Percentiles rank a stretch among this genome's conserved stretches.
These are phyloP conservation scores for Vidua macroura DNA, from an alignment of 2,113 vertebrate genomes.

Conservation along the genomic window DNA sequence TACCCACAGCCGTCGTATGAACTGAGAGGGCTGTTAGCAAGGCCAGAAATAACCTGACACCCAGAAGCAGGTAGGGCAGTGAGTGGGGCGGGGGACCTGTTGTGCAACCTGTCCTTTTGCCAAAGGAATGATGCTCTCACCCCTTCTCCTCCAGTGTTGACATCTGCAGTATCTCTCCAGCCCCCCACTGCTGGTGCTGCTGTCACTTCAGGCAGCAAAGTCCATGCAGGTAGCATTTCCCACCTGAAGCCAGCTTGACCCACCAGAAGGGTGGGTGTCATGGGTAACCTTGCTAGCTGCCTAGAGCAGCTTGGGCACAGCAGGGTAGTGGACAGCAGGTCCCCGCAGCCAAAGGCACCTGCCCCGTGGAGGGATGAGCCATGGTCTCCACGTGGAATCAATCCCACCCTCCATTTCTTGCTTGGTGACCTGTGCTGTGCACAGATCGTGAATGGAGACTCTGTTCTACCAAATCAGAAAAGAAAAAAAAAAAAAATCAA, in stretches of 20 bases:
- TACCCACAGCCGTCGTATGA: neutral
- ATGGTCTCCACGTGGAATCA: rapidly evolving
- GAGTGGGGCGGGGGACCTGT: neutral
- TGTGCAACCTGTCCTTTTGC: neutral
- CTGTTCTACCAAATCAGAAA: neutral
- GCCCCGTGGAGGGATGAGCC: rapidly evolving
- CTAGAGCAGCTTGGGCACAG: rapidly evolving
- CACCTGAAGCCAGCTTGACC: neutral
- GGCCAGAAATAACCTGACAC: neutral
- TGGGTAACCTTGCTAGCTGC: neutral
- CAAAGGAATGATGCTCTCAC: neutral
- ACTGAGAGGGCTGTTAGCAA: neutral
- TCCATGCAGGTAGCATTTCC: neutral
- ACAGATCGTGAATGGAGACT: neutral
- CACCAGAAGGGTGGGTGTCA: neutral
- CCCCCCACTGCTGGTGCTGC: neutral
- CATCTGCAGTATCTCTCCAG: neutral
- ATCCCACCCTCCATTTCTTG: neutral
- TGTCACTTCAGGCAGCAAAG: neutral
- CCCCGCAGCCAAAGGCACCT: rapidly evolving
- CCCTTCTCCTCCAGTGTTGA: rapidly evolving
- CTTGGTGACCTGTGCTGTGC: rapidly evolving
- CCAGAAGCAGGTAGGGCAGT: neutral
- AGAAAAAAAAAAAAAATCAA: neutral
- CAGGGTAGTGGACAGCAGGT: rapidly evolving